phyloP scores from a whole-genome alignment of 1,140 invertebrate species.

The Aphelinus certus region DNA sequence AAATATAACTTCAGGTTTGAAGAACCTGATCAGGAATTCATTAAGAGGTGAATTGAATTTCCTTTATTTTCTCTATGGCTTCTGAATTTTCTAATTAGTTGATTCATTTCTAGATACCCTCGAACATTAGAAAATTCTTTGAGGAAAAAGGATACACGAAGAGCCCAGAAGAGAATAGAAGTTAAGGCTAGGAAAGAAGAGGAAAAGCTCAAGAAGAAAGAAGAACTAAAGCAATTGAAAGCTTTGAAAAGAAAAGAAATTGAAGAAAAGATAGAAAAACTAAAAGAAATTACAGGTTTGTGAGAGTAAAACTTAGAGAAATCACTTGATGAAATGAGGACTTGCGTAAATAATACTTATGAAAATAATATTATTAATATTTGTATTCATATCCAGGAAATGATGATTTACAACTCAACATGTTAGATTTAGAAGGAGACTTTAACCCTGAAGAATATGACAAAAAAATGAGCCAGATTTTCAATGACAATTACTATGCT shows the following conservation, averaged over 20 bases:
- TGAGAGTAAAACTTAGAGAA: slow-evolving; percentile 32
- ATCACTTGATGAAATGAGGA: no score
- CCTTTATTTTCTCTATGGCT: slow-evolving; percentile 22
- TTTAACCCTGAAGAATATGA: slow-evolving; percentile 94
- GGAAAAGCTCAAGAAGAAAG: slow-evolving; percentile 83
- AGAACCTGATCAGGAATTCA: slow-evolving; percentile 94
- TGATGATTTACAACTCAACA: slow-evolving; percentile 69
- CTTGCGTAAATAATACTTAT: neutral
- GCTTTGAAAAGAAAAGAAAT: slow-evolving; percentile 91
- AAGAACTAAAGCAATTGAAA: slow-evolving; percentile 88
- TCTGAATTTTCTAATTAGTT: neutral
- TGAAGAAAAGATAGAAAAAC: slow-evolving; percentile 84
- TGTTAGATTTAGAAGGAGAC: slow-evolving; percentile 80
- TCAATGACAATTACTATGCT: slow-evolving; percentile 88
- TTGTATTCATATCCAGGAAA: slow-evolving; percentile 61
- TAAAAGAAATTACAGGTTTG: slow-evolving; percentile 91
- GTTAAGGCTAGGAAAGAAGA: slow-evolving; percentile 80
- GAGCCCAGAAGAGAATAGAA: slow-evolving; percentile 81
- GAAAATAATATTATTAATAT: slow-evolving; percentile 3
- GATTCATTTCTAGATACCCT: slow-evolving; percentile 74
- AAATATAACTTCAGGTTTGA: slow-evolving; percentile 98
- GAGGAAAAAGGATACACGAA: slow-evolving; percentile 80
- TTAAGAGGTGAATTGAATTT: slow-evolving; percentile 66
- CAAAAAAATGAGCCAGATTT: slow-evolving; percentile 84
- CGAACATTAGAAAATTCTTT: slow-evolving; percentile 86